These are phyloP conservation scores for Dendrocopos noguchii DNA, from an alignment of 2,113 vertebrate species.

Conservation along the genomic window DNA sequence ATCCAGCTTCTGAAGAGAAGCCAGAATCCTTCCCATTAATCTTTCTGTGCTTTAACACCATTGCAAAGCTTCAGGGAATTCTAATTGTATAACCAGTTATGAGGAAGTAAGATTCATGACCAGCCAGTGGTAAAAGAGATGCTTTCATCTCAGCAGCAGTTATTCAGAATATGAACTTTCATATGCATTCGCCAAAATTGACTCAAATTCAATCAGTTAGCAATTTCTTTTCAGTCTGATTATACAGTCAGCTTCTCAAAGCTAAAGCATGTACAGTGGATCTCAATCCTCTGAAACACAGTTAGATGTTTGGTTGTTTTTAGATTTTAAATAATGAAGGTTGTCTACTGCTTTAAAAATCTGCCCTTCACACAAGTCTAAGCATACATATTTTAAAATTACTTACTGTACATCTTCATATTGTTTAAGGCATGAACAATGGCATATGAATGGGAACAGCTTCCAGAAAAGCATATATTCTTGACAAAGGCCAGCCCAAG, in stretches of 20 bases:
- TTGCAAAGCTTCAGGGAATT: constrained; percentile 45
- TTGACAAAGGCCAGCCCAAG: constrained; percentile 68
- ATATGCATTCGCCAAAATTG: constrained; percentile 16
- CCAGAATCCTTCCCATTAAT: not conserved
- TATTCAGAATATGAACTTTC: constrained; percentile 16
- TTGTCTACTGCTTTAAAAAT: constrained; percentile 75
- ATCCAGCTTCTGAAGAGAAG: not conserved
- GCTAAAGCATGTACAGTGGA: constrained; percentile 49
- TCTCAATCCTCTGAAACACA: constrained; percentile 21
- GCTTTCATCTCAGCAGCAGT: not conserved
- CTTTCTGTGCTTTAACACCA: constrained; percentile 36
- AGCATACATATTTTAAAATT: constrained; percentile 75
- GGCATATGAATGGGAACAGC: constrained; percentile 71
- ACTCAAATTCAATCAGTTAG: constrained; percentile 7
- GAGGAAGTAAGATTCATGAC: constrained; percentile 43
- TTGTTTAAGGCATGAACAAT: constrained; percentile 84
- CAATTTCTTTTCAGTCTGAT: constrained; percentile 28
- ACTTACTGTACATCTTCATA: constrained; percentile 78
- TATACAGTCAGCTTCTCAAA: constrained; percentile 26
- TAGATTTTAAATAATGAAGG: constrained; percentile 35
- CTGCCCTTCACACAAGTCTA: constrained; percentile 71
- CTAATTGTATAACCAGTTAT: constrained; percentile 51
- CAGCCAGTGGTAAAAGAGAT: constrained; percentile 25
- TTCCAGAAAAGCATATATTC: constrained; percentile 70
- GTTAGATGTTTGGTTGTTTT: not conserved